Base-by-base conservation (phyloP, 2,888 invertebrate species). In the Mimachlamys varia region DNA sequence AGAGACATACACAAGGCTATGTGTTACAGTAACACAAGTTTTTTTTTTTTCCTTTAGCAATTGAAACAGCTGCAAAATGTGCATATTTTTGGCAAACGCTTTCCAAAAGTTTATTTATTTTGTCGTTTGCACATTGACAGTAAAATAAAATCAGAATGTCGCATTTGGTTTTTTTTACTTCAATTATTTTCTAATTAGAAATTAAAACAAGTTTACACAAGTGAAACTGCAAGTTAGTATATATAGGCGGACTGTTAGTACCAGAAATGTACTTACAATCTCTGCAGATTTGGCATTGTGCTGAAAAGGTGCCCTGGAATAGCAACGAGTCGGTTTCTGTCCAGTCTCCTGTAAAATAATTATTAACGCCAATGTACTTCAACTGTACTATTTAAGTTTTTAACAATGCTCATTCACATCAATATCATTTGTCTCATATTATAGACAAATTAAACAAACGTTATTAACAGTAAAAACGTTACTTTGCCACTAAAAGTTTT, bases 241-340 rank as follows among this genome's bases (percentile, higher is more conserved):
- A 44, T 44, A 44, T 44, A 5, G 44, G 22, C 13, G 27, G 2
- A 76, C 22, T 33, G 88, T 44, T 13, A 13, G 19, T n/a, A n/a
- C n/a, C n/a, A n/a, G n/a, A n/a, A n/a, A n/a, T n/a, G 53, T 88
- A 91, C 92, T 92, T 91, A 92, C 92, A 92, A 62, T 91, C 92
- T 58, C 89, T 92, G 90, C 62, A 92, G 89, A n/a, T 92, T 92
- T 37, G 89, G 76, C 92, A 92, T 92, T n/a, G 55, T 90, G 27
- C 90, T 88, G 38, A 92, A 92, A 33, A 92, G 38, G 22, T 88
- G 87, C 27, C 91, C 92, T n/a, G 91, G 90, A 38, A 92, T 49
- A 15, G 76, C 90, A 0, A 53, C 49, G 4, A 92, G 37, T 76
- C 91, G 76, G 44, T 92, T 92, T 87, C 92, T 89, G 49, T 92